These are phyloP conservation scores for Megaustenia siamemsis DNA, from an alignment of 2,888 invertebrate genomes.

Conservation along the genomic window DNA sequence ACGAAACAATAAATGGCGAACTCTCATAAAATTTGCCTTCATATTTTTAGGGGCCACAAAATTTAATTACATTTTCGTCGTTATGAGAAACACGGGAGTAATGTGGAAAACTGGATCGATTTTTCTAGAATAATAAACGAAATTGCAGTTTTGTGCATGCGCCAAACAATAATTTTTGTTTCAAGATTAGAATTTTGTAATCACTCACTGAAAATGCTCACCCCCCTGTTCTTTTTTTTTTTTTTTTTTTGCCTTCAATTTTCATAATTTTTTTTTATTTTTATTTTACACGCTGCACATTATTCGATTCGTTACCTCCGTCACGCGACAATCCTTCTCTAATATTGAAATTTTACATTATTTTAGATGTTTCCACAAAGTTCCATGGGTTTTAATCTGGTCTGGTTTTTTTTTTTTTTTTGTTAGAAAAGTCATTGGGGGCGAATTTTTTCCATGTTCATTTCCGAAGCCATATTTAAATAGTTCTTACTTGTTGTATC, in stretches of 20 bases:
- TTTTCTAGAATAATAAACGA: slow-evolving; percentile 51
- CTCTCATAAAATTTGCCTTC: slow-evolving; percentile 49
- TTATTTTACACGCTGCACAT: slow-evolving; percentile 4
- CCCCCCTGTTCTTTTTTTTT: not conserved
- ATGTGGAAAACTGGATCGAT: slow-evolving; percentile 44
- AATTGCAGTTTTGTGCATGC: slow-evolving; percentile 51
- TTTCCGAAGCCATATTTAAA: not conserved
- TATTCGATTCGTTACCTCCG: slow-evolving; percentile 42
- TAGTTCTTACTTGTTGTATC: not conserved
- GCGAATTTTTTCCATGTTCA: not conserved
- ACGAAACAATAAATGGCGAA: slow-evolving; percentile 48
- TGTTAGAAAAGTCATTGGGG: not conserved
- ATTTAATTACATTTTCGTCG: slow-evolving; percentile 53
- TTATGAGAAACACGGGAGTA: slow-evolving; percentile 45
- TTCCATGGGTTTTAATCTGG: not conserved
- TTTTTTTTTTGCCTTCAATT: not conserved
- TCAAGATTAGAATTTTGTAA: slow-evolving; percentile 48
- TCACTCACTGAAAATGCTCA: slow-evolving; percentile 28
- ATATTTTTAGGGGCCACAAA: slow-evolving; percentile 53
- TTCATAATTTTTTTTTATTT: slow-evolving; percentile 33
- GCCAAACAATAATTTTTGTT: slow-evolving; percentile 52
- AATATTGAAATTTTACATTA: slow-evolving; percentile 34
- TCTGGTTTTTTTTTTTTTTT: not conserved
- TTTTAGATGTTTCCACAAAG: not conserved
- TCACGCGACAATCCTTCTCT: slow-evolving; percentile 15